Base-by-base conservation (phyloP, 2,888 invertebrate genomes). In the Troilus luridus region DNA sequence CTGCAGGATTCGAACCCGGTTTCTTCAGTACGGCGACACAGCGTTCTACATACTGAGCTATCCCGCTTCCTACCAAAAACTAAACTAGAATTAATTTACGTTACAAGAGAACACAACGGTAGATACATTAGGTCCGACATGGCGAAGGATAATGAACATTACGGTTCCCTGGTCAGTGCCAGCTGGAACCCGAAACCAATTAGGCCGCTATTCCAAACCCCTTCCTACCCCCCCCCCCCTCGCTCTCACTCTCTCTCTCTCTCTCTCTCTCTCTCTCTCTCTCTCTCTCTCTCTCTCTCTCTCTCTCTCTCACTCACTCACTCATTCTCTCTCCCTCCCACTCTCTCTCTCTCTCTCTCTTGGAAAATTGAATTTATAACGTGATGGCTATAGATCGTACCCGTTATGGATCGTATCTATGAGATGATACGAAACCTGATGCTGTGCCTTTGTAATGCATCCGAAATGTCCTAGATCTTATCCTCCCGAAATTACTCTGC, bases 101-200 rank as follows among this genome's bases (percentile, higher is more conserved):
- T 9, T 11, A n/a, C 11, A 64, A 10, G 9, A 24, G n/a, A 67
- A n/a, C 7, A 17, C 59, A 41, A 77, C 17, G 41, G 24, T 27
- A 41, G 72, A 27, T 41, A 41, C 27, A 41, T 77, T 77, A 8
- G 72, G 19, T 17, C 17, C 0, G 72, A 19, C 27, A 77, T 41
- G 17, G 72, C 17, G 14, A 77, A 77, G 72, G 72, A 41, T 77
- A 77, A 77, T 77, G 72, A 77, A 77, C 72, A 77, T 77, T 77
- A 77, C 27, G 17, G 19, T 8, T 41, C 27, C 72, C 72, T 41
- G 72, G 72, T 77, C 72, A 77, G 72, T 41, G 9, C 27, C 27
- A 77, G 72, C 27, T 77, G 72, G 72, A 77, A 77, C 72, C 72
- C 72, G 72, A 77, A 77, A 77, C 72, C 72, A 77, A 77, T 77